Evolutionary conservation across 2,888 invertebrate genomes (phyloP), one percentile per base, ranked within the genome.

Genomic region (Nasonia oneida): DNA sequence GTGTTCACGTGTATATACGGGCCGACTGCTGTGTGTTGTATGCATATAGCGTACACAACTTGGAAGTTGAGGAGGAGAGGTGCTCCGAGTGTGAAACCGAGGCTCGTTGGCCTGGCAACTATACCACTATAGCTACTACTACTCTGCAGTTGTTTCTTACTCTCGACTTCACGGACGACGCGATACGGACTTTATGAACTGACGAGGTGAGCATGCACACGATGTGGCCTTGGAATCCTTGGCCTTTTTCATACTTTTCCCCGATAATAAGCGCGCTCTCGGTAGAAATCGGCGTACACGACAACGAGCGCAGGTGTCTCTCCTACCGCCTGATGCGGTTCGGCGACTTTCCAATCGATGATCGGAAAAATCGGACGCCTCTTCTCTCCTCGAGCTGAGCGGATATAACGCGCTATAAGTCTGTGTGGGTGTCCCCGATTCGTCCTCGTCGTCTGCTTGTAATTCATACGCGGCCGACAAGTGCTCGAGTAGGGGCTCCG

Each of bases 61-160:
- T 6, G 57, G n/a, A 23, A 61, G 57, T 61, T 47, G 12, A 47
- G 47, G 12, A 42, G 42, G 8, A 53, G 4, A n/a, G n/a, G 29
- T 33, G 67, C 29, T 33, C 29, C 33, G 23, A 8, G 57, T 67
- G 64, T 73, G 76, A 81, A 84, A 77, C 78, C 53, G 73, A 77
- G 73, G 37, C 70, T 14, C 73, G 86, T 86, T 83, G 86, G 73
- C 86, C 73, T 81, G 86, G 86, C 83, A 86, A 86, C 86, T 64
- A 15, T 64, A 29, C 0, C 23, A 29, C 64, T 29, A 29, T 29
- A 29, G 10, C 47, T 61, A 64, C 37, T n/a, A 53, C 37, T 12
- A 18, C 12, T 29, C 3, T 1, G 10, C n/a, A 23, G n/a, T 64
- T 64, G 4, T 15, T 23, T 5, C 6, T n/a, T 67, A 33, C 29